Evolutionary conservation across 1,140 invertebrate genomes (phyloP).

Genomic region (Drosophila subpulchrella): DNA sequence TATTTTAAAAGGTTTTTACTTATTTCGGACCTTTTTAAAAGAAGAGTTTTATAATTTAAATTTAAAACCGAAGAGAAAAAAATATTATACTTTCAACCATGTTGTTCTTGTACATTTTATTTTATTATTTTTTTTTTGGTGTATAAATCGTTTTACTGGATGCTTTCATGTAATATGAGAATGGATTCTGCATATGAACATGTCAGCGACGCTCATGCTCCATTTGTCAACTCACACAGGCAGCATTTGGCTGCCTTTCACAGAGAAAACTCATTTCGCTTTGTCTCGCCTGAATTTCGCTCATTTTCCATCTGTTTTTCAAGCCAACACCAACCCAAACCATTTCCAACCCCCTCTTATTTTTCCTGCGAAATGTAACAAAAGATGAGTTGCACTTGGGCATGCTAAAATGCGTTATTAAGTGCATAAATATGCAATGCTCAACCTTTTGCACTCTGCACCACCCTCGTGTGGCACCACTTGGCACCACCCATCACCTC

Average conservation of each 20-base stretch:
- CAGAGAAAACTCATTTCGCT: constrained; percentile 18
- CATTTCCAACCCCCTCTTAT: not conserved
- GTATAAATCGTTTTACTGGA: not conserved
- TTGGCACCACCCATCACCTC: not conserved
- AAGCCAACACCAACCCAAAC: not conserved
- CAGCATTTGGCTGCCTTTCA: constrained; percentile 50
- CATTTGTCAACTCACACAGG: constrained; percentile 65
- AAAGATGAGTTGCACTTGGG: constrained; percentile 81
- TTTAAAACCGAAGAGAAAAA: too few species aligned
- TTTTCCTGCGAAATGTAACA: constrained; percentile 57
- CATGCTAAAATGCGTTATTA: constrained; percentile 83
- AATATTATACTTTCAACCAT: too few species aligned
- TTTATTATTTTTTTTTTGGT: not conserved
- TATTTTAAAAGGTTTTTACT: too few species aligned
- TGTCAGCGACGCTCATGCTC: constrained; percentile 71
- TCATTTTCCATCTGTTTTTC: constrained; percentile 13
- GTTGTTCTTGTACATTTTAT: not conserved
- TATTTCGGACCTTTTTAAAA: too few species aligned
- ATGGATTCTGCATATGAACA: constrained; percentile 27
- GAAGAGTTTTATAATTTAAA: too few species aligned
- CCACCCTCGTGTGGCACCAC: constrained; percentile 13
- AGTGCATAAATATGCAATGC: constrained; percentile 83
- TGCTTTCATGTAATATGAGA: constrained; percentile 20
- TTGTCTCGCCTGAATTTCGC: constrained; percentile 18
- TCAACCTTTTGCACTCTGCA: constrained; percentile 36